Base-by-base conservation (phyloP, 1,140 invertebrate species). In the Parasteatoda tepidariorum region DNA sequence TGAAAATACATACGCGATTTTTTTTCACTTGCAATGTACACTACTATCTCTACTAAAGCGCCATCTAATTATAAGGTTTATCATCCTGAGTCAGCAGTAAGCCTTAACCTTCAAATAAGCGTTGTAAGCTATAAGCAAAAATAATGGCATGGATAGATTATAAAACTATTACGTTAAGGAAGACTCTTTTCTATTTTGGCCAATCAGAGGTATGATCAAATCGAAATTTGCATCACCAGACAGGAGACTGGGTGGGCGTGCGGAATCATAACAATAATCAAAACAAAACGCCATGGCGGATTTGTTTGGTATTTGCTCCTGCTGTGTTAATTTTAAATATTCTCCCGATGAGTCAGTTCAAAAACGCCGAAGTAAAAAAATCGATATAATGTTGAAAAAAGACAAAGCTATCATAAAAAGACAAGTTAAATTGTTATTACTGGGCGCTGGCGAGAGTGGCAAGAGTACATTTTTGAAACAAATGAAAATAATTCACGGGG, bases 381-480 rank as follows among this genome's bases (percentile, higher is more conserved):
- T 97, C 87, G 95, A 96, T 89, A 93, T 93, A 90, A 93, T 94
- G 89, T 89, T 94, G 62, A 90, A 92, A 48, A 93, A 92, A 87
- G 92, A 94, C 84, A 93, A 93, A 87, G 82, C 88, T 61, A 87
- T 88, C n/a, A 89, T 90, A 70, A 91, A 92, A 75, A 91, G 93
- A 89, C 89, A 91, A 78, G 95, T 97, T 57, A 95, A 96, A 89
- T 90, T 97, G 57, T 88, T 97, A 82, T 89, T 97, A 57, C 91
- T 97, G 48, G 95, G 95, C 85, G 95, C 96, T 87, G 96, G 96
- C 86, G 96, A 97, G 91, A 96, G 94, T 89, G 96, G 96, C 87
- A 98, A 98, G 90, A 96, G 96, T 86, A 99, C 98, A 87, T 98
- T 99, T 91, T 92, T 99, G 79, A 99, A 99, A 91, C 98, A 99